Conservation (phyloP, 2,797 vertebrate genomes). For the Melanotaenia boesemani region DNA sequence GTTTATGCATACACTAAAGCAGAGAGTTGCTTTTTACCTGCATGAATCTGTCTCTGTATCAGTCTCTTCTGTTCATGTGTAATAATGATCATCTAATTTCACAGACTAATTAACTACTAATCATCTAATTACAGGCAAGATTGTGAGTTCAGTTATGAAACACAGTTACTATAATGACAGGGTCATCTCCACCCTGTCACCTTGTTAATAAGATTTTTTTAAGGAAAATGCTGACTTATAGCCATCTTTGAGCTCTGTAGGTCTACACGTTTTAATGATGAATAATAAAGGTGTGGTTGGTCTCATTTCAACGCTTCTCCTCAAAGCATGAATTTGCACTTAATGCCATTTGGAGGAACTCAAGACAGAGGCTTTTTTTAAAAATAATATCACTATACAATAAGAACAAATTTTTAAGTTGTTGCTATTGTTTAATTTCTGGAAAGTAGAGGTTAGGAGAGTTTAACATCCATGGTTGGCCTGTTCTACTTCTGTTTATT, state of each 20-base stretch:
- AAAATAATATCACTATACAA: neutral
- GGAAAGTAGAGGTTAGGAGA: neutral
- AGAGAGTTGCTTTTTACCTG: neutral
- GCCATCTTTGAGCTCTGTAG: neutral
- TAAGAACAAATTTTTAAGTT: too few species aligned
- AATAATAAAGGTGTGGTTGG: neutral
- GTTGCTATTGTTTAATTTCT: neutral
- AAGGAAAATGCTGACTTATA: conserved; percentile 1
- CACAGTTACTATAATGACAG: neutral
- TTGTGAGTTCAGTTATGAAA: neutral
- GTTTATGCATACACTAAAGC: neutral
- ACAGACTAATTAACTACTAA: neutral
- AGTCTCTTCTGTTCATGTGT: neutral
- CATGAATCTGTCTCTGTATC: neutral
- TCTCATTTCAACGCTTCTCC: neutral
- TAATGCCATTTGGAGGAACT: neutral
- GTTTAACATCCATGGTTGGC: neutral
- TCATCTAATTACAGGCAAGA: neutral
- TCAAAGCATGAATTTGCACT: conserved; percentile 5
- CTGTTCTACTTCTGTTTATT: neutral
- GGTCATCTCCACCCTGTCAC: neutral
- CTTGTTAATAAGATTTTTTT: neutral
- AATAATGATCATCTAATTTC: neutral
- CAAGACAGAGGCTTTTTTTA: too few species aligned
- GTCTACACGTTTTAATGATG: neutral